Conservation (phyloP, 1,140 invertebrate species). For the Bombyx mori region ASM3026992v2 NC_085110.1:13000501-13001000, state of each 20-base stretch:
- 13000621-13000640: constrained; percentile 46
- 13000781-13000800: background rate
- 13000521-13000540: constrained; percentile 1
- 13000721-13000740: constrained; percentile 1
- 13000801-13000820: constrained; percentile 18
- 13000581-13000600: constrained; percentile 40
- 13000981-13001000: constrained; percentile 55
- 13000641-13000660: constrained; percentile 31
- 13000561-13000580: constrained; percentile 36
- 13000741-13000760: constrained; percentile 4
- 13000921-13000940: constrained; percentile 32
- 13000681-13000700: too few species aligned
- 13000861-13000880: constrained; percentile 38
- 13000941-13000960: constrained; percentile 54
- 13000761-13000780: background rate
- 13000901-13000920: constrained; percentile 70
- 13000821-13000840: constrained; percentile 64
- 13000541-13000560: constrained; percentile 39
- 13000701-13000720: background rate
- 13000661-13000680: constrained; percentile 1
- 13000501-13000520: background rate
- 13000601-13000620: constrained; percentile 38
- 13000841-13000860: constrained; percentile 73
- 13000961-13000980: constrained; percentile 72
- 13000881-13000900: constrained; percentile 39